Percentiles rank a stretch among this genome's conserved stretches.
phyloP scores from a whole-genome alignment of 2,888 invertebrate genomes.

The Galeopsomyia nigrocyanea region DNA sequence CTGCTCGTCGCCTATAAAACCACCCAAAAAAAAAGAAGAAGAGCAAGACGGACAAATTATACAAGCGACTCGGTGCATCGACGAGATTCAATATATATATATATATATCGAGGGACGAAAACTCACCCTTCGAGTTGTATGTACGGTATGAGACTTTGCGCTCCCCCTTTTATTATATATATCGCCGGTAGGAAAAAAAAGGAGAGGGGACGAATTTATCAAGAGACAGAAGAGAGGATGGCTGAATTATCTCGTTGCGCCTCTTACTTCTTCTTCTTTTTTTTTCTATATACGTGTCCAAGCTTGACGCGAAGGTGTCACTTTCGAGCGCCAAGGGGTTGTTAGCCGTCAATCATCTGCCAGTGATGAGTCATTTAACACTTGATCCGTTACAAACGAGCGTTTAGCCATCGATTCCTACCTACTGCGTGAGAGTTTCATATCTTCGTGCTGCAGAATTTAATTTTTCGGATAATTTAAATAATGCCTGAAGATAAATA shows the following conservation, averaged over 20 bases:
- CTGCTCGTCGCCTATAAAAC: constrained; percentile 29
- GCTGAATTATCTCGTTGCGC: constrained; percentile 47
- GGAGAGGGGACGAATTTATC: constrained; percentile 39
- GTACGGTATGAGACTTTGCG: constrained; percentile 41
- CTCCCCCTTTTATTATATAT: constrained; percentile 23
- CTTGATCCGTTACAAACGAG: neutral
- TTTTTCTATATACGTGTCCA: constrained; percentile 30
- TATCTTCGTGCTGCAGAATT: no score
- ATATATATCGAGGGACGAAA: constrained; percentile 20
- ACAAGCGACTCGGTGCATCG: constrained; percentile 12
- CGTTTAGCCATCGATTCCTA: no score
- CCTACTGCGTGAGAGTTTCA: no score
- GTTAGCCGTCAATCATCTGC: constrained; percentile 19
- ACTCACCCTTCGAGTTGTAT: constrained; percentile 11
- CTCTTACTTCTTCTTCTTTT: constrained; percentile 25
- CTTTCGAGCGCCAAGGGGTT: neutral
- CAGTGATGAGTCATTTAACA: neutral
- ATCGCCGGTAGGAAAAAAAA: neutral
- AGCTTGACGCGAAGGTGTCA: neutral
- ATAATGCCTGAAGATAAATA: no score
- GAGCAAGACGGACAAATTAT: neutral
- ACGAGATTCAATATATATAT: constrained; percentile 23
- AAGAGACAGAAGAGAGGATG: constrained; percentile 12
- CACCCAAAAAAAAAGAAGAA: neutral
- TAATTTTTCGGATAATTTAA: no score